A percentile compares a stretch with the other conserved stretches of the same genome.
phyloP scores from a whole-genome alignment of 2,797 vertebrate genomes.

The Sandelia bainsii region DNA sequence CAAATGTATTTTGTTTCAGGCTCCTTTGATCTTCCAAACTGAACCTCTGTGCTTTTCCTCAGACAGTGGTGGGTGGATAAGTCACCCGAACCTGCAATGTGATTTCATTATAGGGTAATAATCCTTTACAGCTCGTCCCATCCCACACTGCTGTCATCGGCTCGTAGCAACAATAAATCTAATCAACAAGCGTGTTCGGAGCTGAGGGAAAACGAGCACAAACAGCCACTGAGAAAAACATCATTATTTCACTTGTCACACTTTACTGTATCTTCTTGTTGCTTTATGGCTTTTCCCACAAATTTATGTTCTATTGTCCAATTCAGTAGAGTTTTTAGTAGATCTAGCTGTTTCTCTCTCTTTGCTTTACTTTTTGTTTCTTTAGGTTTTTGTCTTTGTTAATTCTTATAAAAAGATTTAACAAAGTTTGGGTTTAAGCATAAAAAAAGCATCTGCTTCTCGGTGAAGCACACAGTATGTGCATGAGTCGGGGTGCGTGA shows the following conservation, averaged over 20 bases:
- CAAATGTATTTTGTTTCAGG: neutral
- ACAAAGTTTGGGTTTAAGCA: too few relatives aligned
- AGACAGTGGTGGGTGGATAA: slow-evolving; percentile 46
- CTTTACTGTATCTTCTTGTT: slow-evolving; percentile 34
- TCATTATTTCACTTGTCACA: slow-evolving; percentile 49
- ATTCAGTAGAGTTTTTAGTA: slow-evolving; percentile 21
- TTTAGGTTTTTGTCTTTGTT: neutral
- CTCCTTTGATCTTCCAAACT: slow-evolving; percentile 18
- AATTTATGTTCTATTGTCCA: slow-evolving; percentile 24
- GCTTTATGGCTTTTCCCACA: slow-evolving; percentile 30
- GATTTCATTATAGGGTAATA: slow-evolving; percentile 65
- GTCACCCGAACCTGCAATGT: slow-evolving; percentile 52
- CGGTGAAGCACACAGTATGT: neutral
- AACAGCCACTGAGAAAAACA: slow-evolving; percentile 28
- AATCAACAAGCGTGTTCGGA: slow-evolving; percentile 37
- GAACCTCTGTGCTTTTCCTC: slow-evolving; percentile 13
- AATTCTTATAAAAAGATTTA: neutral
- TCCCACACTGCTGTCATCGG: slow-evolving; percentile 37
- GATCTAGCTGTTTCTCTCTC: slow-evolving; percentile 16
- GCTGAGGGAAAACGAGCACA: slow-evolving; percentile 21
- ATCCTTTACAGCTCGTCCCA: slow-evolving; percentile 58
- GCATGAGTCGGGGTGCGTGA: neutral
- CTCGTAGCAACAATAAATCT: slow-evolving; percentile 53
- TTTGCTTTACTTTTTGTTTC: slow-evolving; percentile 4
- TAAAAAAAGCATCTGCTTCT: neutral